Evolutionary conservation across 1,140 invertebrate genomes (phyloP), one percentile per base, ranked within the genome.

Genomic region (Drosophila paulistorum): DNA sequence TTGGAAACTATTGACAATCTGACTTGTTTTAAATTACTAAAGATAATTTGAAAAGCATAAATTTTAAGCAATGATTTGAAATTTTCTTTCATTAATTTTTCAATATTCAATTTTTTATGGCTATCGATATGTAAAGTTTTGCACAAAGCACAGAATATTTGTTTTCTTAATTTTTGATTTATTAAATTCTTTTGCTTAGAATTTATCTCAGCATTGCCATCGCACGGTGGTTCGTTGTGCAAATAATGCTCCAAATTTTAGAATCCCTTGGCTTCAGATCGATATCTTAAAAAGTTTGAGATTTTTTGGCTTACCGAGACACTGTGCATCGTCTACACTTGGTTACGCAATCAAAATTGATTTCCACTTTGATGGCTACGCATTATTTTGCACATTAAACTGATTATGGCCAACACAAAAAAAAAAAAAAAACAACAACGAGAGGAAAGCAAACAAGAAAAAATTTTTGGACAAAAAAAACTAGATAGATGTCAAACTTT

Each of bases 301-400:
- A 26, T 20, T 7, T 20, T 17, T 51, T 51, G n/a, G 6, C 11
- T 2, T 30, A 30, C 7, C 6, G 30, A 30, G 42, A 14, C 14
- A n/a, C 42, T 14, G 42, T n/a, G 42, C 17, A 51, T 51, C n/a
- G 59, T 33, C 51, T 45, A 17, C 48, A 61, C 26, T 63, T 73
- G 65, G 64, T 63, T 72, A 41, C 55, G 71, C 74, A 77, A 77
- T 77, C 74, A 77, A 68, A 77, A 73, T 74, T 73, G 71, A 69
- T 71, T 77, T 77, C 71, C 74, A 69, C 60, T 74, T 65, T 65
- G 74, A 57, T 69, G 74, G 61, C 17, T 39, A 66, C 71, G 74
- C 71, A 71, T 65, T 71, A 71, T 65, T 70, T 65, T 70, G 68
- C 51, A 62, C 68, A 68, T 72, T 68, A 65, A 65, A 65, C 61